These are phyloP conservation scores for Ethmia dodecea DNA, from an alignment of 2,888 invertebrate species.

Conservation along the genomic window DNA sequence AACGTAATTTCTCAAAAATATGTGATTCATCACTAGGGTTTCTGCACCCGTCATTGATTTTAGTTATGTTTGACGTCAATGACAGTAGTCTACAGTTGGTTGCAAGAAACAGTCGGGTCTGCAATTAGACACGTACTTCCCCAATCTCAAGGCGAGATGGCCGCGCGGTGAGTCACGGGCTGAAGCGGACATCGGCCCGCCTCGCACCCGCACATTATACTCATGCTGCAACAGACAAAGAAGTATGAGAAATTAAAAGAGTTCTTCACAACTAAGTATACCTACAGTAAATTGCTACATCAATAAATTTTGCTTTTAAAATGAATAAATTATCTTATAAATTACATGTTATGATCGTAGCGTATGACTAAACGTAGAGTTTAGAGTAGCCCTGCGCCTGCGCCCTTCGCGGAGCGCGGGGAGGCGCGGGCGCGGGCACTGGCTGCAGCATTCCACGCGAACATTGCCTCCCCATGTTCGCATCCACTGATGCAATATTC, in stretches of 20 bases:
- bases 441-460: constrained; percentile 59
- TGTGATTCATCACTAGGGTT: too few species aligned
- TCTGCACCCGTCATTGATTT: neutral
- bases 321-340: too few species aligned
- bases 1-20: too few species aligned
- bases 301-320: too few species aligned
- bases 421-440: neutral
- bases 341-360: too few species aligned
- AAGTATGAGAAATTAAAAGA: too few species aligned
- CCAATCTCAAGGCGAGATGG: constrained; percentile 45
- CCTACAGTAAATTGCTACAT: too few species aligned
- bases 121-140: constrained; percentile 58
- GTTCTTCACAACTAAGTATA: too few species aligned
- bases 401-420: constrained; percentile 14
- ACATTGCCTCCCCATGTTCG: constrained; percentile 65
- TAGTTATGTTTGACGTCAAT: constrained; percentile 56
- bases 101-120: constrained; percentile 35
- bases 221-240: too few species aligned
- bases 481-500: constrained; percentile 73
- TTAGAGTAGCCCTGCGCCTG: constrained; percentile 13
- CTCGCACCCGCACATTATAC: too few species aligned
- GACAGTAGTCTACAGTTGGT: constrained; percentile 28
- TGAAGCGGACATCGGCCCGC: constrained; percentile 19
- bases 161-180: constrained; percentile 51
- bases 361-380: neutral